These are phyloP conservation scores for Phalacrocorax brasilianus DNA, from an alignment of 2,113 vertebrate species.

Conservation along the genomic window DNA sequence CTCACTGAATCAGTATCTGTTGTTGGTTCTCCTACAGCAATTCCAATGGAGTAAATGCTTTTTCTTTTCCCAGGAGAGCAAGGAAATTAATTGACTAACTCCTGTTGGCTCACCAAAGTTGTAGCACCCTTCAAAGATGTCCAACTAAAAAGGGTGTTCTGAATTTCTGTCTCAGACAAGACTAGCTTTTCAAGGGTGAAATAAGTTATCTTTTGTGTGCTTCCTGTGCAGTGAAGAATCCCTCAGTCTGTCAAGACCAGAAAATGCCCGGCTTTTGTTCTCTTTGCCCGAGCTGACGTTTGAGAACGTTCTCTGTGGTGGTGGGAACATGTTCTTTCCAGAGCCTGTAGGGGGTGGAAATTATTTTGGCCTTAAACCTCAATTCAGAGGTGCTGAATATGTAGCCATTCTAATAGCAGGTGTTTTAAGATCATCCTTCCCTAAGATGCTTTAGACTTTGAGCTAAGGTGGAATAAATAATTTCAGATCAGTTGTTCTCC, in stretches of 20 bases:
- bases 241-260: not conserved
- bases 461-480: not conserved
- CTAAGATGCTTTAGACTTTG: not conserved
- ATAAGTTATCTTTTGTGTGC: not conserved
- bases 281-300: not conserved
- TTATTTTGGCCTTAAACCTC: not conserved
- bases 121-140: not conserved
- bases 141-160: not conserved
- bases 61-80: not conserved
- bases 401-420: not conserved
- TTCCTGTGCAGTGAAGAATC: not conserved
- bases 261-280: not conserved
- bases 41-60: not conserved
- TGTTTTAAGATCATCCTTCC: not conserved
- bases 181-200: not conserved
- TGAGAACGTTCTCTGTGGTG: rapidly evolving
- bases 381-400: not conserved
- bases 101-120: not conserved
- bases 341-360: not conserved
- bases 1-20: not conserved
- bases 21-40: not conserved
- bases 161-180: not conserved
- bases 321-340: not conserved
- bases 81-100: not conserved
- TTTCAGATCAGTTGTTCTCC: not conserved